Percentiles rank a stretch among this genome's conserved stretches.
Evolutionary conservation across 2,113 vertebrate genomes (phyloP).

Genomic region (Cyanocitta stelleri): DNA sequence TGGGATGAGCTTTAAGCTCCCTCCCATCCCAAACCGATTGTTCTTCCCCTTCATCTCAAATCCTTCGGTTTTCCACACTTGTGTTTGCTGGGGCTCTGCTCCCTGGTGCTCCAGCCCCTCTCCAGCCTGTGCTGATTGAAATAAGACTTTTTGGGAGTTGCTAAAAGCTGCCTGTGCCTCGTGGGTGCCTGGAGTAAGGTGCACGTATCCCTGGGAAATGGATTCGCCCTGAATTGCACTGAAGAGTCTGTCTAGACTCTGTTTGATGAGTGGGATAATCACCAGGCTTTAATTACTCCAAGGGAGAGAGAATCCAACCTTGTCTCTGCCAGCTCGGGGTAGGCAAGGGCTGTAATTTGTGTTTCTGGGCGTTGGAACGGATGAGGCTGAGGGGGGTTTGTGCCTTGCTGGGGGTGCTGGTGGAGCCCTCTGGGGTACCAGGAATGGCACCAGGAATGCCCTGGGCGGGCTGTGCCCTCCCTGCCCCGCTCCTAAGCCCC

Average conservation of each 20-base stretch:
- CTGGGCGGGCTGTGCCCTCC: fast-evolving
- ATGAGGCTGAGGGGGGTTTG: neutral
- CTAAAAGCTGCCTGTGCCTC: neutral
- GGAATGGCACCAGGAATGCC: neutral
- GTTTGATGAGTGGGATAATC: neutral
- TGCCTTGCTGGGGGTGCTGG: neutral
- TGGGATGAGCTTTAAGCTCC: neutral
- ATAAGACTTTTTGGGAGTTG: fast-evolving
- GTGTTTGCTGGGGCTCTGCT: neutral
- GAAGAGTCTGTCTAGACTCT: neutral
- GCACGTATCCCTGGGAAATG: fast-evolving
- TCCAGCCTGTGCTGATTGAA: neutral
- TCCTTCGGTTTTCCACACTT: neutral
- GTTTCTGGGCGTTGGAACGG: neutral
- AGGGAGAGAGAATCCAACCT: neutral
- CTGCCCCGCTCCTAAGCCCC: neutral
- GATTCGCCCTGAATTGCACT: neutral
- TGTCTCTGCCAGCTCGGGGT: neutral
- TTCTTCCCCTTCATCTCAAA: neutral
- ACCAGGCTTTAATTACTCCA: neutral
- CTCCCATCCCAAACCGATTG: neutral
- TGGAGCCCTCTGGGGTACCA: neutral
- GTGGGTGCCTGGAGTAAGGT: neutral
- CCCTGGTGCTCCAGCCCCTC: neutral
- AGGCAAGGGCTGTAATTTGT: neutral